Evolutionary conservation across 1,140 invertebrate genomes (phyloP), one percentile per base, ranked within the genome.

Genomic region (Coelopa frigida): DNA sequence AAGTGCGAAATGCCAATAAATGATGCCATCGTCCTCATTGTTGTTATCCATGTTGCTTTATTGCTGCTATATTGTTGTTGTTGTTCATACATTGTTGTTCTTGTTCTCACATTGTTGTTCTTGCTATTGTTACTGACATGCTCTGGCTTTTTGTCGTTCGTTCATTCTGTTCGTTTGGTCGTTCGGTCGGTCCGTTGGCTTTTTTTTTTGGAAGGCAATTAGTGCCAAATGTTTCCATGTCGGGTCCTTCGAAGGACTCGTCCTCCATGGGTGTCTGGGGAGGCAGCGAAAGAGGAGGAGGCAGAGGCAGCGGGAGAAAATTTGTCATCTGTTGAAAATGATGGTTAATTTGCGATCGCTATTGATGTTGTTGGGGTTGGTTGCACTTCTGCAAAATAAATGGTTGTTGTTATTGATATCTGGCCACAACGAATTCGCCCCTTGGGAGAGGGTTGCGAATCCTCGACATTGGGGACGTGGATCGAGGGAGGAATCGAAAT

Each of bases 191-290:
- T n/a, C n/a, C n/a, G n/a, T n/a, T n/a, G n/a, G n/a, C n/a, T n/a
- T n/a, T n/a, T n/a, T n/a, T n/a, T n/a, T n/a, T n/a, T n/a, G n/a
- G n/a, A n/a, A 32, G 41, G 41, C 41, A 43, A 43, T 43, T 43
- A 43, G 41, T 43, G 41, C 31, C 41, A 43, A 43, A 43, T 43
- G 41, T 43, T 43, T 43, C 41, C 27, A 43, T 43, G 33, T 43
- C 33, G 31, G 31, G 21, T 18, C 41, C 31, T 43, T 43, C 27
- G 33, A 43, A 12, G 17, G 31, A 26, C 31, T 27, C 15, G 15
- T 35, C 12, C 8, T 35, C 17, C 15, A 4, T 38, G 36, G 11
- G 36, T 38, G 18, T 21, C 11, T 17, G 36, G 21, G 18, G 21
- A 22, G 21, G 36, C 24, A 3, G 11, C 4, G 18, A 21, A 20